A percentile compares a stretch with the other conserved stretches of the same genome.
Evolutionary conservation across 2,113 vertebrate species (phyloP).

Genomic region (Pardalotus punctatus): DNA sequence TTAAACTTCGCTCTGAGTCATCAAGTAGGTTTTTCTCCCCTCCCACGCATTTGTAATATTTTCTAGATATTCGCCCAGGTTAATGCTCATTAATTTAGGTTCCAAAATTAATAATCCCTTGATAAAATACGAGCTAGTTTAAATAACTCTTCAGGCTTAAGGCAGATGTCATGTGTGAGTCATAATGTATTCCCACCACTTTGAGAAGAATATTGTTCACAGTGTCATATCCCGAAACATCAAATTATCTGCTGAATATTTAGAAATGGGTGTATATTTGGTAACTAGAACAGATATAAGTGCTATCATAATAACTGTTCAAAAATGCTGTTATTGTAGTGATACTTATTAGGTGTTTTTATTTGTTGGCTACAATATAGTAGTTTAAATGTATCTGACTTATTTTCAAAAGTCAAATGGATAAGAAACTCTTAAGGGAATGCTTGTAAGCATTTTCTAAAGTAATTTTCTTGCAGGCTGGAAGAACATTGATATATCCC

Average conservation of each 20-base stretch:
- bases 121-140: constrained; percentile 26
- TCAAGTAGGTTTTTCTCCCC: background rate
- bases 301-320: background rate
- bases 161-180: constrained; percentile 16
- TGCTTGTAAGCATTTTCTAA: background rate
- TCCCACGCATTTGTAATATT: background rate
- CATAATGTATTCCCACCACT: constrained; percentile 37
- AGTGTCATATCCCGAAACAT: constrained; percentile 38
- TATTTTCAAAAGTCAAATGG: background rate
- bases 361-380: background rate
- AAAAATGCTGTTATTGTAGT: background rate
- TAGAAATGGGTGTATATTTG: background rate
- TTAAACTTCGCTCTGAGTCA: background rate
- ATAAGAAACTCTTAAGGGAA: background rate
- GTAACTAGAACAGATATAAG: background rate
- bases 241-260: constrained; percentile 40
- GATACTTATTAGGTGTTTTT: background rate
- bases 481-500: background rate
- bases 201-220: constrained; percentile 13
- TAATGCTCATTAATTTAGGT: constrained; percentile 28
- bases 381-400: background rate
- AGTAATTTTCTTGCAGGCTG: background rate
- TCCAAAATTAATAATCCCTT: constrained; percentile 30
- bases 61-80: background rate
- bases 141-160: constrained; percentile 1